Conservation (phyloP, 2,888 invertebrate species). For the Dynastes maya region DNA sequence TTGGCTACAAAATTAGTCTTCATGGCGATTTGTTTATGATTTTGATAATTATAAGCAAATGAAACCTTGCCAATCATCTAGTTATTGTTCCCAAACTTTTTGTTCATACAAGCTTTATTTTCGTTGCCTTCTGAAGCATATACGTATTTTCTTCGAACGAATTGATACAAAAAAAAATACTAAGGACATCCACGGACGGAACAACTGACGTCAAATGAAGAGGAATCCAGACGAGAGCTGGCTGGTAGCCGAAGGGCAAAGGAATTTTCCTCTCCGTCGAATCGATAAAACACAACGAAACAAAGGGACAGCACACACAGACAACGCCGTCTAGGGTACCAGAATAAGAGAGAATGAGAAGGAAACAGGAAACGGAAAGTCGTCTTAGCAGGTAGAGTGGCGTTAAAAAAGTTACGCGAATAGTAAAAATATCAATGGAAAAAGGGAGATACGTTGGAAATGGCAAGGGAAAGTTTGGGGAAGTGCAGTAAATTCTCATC, state of each 20-base stretch:
- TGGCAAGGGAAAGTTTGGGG: neutral
- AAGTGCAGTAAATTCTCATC: neutral
- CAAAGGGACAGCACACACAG: conserved; percentile 8
- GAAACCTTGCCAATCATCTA: too few relatives aligned
- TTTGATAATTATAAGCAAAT: too few relatives aligned
- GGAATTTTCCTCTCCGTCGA: conserved; percentile 21
- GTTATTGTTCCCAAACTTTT: too few relatives aligned
- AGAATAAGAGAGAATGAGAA: too few relatives aligned
- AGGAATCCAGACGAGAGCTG: conserved; percentile 16
- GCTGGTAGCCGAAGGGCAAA: conserved; percentile 8
- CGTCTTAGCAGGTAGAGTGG: neutral
- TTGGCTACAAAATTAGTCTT: too few relatives aligned
- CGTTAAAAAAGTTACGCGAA: conserved; percentile 20
- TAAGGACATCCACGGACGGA: conserved; percentile 14
- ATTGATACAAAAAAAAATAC: conserved; percentile 8
- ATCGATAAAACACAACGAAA: conserved; percentile 15
- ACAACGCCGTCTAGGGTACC: too few relatives aligned
- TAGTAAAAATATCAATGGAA: neutral
- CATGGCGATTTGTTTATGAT: too few relatives aligned
- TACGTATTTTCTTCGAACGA: neutral
- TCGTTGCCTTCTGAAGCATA: too few relatives aligned
- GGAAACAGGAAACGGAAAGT: neutral
- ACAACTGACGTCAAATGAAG: conserved; percentile 26
- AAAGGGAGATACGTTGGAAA: neutral
- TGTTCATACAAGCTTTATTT: too few relatives aligned